Evolutionary conservation across 2,888 invertebrate genomes (phyloP).

Genomic region (Dicycla oo): DNA sequence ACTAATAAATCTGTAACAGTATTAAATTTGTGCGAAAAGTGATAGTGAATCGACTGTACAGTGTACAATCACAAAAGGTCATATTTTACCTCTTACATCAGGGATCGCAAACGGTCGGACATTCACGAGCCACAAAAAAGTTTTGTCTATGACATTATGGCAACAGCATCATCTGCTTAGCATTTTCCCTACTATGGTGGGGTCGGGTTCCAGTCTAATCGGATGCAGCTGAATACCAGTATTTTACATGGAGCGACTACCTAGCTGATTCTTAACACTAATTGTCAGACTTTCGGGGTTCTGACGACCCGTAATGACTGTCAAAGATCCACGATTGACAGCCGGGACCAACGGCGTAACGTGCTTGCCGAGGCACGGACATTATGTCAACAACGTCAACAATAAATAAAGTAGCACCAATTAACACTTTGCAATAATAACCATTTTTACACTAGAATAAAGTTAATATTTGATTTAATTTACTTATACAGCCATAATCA

Average conservation of each 20-base stretch:
- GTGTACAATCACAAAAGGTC: constrained; percentile 32
- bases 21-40: constrained; percentile 47
- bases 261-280: neutral
- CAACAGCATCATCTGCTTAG: neutral
- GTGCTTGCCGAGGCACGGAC: neutral
- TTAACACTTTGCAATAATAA: neutral
- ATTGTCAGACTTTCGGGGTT: neutral
- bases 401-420: neutral
- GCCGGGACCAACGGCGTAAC: no score
- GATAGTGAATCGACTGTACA: constrained; percentile 33
- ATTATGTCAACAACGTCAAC: neutral
- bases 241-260: no score
- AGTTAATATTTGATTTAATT: neutral
- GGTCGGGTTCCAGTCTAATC: no score
- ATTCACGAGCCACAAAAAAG: no score
- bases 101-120: neutral
- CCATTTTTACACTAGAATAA: neutral
- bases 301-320: no score
- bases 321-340: no score
- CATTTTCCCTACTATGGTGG: no score
- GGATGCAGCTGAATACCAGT: no score
- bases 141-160: neutral
- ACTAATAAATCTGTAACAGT: constrained; percentile 37
- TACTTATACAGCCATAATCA: neutral
- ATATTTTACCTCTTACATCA: constrained; percentile 43